Base-by-base conservation (phyloP, 2,113 vertebrate species). In the Neolamprologus hecqui region DNA sequence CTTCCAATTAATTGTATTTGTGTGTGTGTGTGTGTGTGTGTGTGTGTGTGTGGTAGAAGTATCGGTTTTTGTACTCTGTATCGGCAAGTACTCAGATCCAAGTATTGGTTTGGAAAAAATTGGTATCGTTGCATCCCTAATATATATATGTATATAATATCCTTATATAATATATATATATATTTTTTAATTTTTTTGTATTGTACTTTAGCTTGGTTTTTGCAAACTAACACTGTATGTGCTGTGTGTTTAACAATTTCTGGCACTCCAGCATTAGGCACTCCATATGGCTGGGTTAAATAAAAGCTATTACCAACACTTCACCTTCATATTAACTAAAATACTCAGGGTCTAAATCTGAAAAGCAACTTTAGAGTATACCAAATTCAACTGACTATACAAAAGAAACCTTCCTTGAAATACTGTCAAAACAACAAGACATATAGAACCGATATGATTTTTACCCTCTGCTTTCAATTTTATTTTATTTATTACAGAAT, bases 381-480 rank as follows among this genome's bases (percentile, higher is more conserved):
- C 11, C 79, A 40, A 53, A 40, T 57, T 79, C 47, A 70, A 77
- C 33, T 26, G 42, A 31, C 21, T 47, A 10, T 8, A 79, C 28
- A 79, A 28, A 57, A 28, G 12, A 7, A 91, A 79, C 23, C 45
- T 68, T 82, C 19, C 23, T 54, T 63, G 63, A 65, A 54, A 33
- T 9, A 75, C 31, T 70, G 86, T 84, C 63, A 65, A 86, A 89
- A 49, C 68, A 60, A 7, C 37, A 75, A 84, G 35, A 85, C 53
- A 81, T 31, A 85, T 6, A 53, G 57, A 14, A 15, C 23, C 23
- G n/a, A 86, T 37, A 15, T 42, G 19, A 75, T 28, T 49, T 80
- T 86, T 80, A 28, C 26, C 33, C 79, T 84, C 42, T 40, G 82
- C 85, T 90, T 65, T 65, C 33, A 37, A 65, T 37, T 65, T n/a